phyloP scores from a whole-genome alignment of 2,888 invertebrate species.

The Drosophila mettleri region DNA sequence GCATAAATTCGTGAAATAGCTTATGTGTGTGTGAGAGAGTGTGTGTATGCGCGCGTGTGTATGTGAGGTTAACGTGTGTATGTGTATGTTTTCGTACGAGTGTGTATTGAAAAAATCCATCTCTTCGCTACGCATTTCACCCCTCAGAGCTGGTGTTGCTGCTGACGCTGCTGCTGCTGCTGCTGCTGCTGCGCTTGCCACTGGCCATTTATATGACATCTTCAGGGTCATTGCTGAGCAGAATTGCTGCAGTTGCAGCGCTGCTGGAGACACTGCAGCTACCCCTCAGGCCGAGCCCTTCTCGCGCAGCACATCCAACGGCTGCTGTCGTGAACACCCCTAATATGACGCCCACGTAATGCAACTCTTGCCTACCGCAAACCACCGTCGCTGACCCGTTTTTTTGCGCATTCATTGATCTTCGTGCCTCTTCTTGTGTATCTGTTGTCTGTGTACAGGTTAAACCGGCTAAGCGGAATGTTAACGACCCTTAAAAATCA shows the following conservation, averaged over 20 bases:
- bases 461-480: conserved; percentile 66
- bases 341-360: conserved; percentile 57
- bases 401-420: conserved; percentile 77
- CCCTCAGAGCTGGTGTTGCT: conserved; percentile 58
- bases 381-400: conserved; percentile 70
- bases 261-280: conserved; percentile 14
- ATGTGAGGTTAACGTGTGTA: conserved; percentile 11
- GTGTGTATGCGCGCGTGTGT: conserved; percentile 32
- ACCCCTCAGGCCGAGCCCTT: not conserved
- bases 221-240: conserved; percentile 62
- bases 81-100: conserved; percentile 29
- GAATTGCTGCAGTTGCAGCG: conserved; percentile 29
- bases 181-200: conserved; percentile 52
- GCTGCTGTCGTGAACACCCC: conserved; percentile 32
- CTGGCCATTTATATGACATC: conserved; percentile 54
- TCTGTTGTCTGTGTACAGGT: conserved; percentile 66
- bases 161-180: conserved; percentile 21
- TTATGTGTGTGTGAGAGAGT: conserved; percentile 39
- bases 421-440: conserved; percentile 66
- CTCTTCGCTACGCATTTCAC: conserved; percentile 77
- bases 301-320: not conserved
- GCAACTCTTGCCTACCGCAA: conserved; percentile 52
- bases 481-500: conserved; percentile 60
- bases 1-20: conserved; percentile 74
- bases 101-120: conserved; percentile 77